Evolutionary conservation across 2,797 vertebrate species (phyloP), one percentile per base, ranked within the genome.

Genomic region (Catostomus latipinnis): DNA sequence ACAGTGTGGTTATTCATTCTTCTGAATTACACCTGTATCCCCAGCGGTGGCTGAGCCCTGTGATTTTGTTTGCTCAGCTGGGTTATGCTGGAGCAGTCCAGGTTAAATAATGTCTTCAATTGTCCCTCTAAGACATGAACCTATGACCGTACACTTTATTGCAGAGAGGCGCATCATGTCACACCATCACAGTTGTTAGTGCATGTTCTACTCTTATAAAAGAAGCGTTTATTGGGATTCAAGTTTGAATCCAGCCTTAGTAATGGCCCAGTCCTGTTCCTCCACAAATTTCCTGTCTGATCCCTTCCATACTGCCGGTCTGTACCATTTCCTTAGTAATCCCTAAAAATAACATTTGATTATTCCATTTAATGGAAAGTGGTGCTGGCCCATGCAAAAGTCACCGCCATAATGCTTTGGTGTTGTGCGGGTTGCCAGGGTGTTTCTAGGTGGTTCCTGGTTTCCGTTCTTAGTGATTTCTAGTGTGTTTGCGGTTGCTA

Each of bases 31-130:
- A 88, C 87, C 87, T 89, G 88, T 76, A 79, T 83, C 80, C 80
- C 82, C 62, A 80, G 74, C 49, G 14, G 81, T 66, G 6, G 11
- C 8, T 2, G 66, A 78, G 78, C 62, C 6, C 10, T 6, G 65
- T 56, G 6, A 69, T 69, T 78, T 75, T 88, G 84, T 90, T 88
- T 88, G 67, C 71, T 87, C 89, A 89, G 89, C 89, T 89, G 89
- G 74, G 53, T 74, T 52, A 49, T 8, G 34, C 74, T 73, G 67
- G 79, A 83, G 74, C 52, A 69, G 66, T 52, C 61, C 82, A 82
- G 83, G 87, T 86, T 86, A 85, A 85, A 81, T 77, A 74, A 68
- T 82, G 88, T 92, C 89, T 87, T 91, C 83, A 89, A 87, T 88
- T 80, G 84, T 91, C 86, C 86, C 82, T 78, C 77, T 84, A 86